Evolutionary conservation across 1,140 invertebrate species (phyloP).

Genomic region (Saccostrea echinata): DNA sequence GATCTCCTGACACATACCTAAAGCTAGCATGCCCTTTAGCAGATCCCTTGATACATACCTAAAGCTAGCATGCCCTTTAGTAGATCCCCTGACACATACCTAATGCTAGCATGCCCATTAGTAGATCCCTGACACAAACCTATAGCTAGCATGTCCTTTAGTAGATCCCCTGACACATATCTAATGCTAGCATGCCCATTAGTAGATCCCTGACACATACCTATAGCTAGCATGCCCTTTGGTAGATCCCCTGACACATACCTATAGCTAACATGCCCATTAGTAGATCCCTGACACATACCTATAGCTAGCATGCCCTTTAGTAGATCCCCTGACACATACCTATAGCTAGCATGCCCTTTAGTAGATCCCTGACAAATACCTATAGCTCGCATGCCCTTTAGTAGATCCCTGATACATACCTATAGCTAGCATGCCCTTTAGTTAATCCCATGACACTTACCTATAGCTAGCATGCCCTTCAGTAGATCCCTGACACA

Average conservation of each 20-base stretch:
- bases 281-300: constrained; percentile 79
- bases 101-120: constrained; percentile 76
- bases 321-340: constrained; percentile 78
- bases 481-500: constrained; percentile 78
- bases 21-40: constrained; percentile 74
- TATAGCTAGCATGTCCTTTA: constrained; percentile 76
- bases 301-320: constrained; percentile 77
- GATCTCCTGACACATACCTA: constrained; percentile 80
- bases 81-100: constrained; percentile 80
- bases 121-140: constrained; percentile 80
- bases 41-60: constrained; percentile 79
- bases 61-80: constrained; percentile 76
- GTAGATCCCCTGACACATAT: constrained; percentile 79
- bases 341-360: constrained; percentile 78
- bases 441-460: constrained; percentile 79
- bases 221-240: constrained; percentile 76
- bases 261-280: constrained; percentile 77
- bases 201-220: constrained; percentile 79
- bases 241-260: constrained; percentile 79
- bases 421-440: constrained; percentile 78
- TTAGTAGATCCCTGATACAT: constrained; percentile 75
- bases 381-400: constrained; percentile 78
- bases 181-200: constrained; percentile 76
- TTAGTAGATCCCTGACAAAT: constrained; percentile 78
- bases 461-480: constrained; percentile 79